Base-by-base conservation (phyloP, 2,113 vertebrate species). In the Atlantisia rogersi region DNA sequence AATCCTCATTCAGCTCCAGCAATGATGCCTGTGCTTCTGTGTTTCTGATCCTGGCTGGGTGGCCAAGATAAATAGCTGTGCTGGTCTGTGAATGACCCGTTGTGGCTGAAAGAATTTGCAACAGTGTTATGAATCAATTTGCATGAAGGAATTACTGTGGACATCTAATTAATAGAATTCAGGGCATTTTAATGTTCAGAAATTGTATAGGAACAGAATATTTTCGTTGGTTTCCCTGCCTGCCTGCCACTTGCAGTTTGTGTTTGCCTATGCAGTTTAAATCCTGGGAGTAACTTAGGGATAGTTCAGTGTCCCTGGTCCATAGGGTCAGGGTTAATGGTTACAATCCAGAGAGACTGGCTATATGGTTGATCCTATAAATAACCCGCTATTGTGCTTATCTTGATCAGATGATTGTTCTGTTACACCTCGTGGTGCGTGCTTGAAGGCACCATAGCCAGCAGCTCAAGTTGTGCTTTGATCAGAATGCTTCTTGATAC, bases 31-130 rank as follows among this genome's bases (percentile, higher is more conserved):
- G 73, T 63, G 56, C 86, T 90, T 70, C 48, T 75, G 73, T 63
- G 52, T 83, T 90, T 70, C 88, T 92, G 73, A 44, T 90, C 31
- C 55, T 88, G 52, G 19, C 0, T 0, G 32, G 6, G 21, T 48
- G 69, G 86, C 95, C 92, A 92, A 92, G 71, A 75, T 82, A 95
- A 88, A 92, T 1, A 91, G 40, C 42, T 56, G 20, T 68, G 80
- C 56, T 91, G 76, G 88, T 92, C 53, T 10, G 25, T 90, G 94
- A 95, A 55, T 67, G 90, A 90, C 88, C 90, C 0, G 0, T 67
- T 88, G 83, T 88, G 80, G 86, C 86, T 77, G 71, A 64, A 92
- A 88, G 58, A 92, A 59, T 52, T 94, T 91, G 73, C 88, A 91
- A 40, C 69, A 60, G 52, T 39, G 26, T 81, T 86, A 53, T 56